Evolutionary conservation across 2,113 vertebrate species (phyloP).

Genomic region (Ctenomys sociabilis): DNA sequence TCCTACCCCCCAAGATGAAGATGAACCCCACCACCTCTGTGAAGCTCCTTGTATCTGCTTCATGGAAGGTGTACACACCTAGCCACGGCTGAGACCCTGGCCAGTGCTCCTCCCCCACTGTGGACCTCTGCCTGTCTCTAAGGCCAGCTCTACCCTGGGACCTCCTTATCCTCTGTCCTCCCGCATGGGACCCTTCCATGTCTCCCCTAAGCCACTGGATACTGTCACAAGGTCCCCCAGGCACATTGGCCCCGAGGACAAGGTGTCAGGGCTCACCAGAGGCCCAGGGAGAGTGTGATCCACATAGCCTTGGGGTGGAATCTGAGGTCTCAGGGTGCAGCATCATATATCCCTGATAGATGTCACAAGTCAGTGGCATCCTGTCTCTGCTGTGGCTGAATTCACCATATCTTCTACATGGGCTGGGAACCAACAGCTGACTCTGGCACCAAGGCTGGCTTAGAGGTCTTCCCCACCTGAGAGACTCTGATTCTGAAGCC

Average conservation of each 20-base stretch:
- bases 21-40: background rate
- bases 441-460: accelerated
- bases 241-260: too few species aligned
- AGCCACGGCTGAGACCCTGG: accelerated
- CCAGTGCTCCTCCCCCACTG: background rate
- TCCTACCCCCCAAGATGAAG: background rate
- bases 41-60: too few species aligned
- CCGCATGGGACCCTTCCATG: background rate
- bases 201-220: background rate
- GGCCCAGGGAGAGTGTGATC: too few species aligned
- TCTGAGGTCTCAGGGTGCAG: background rate
- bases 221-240: background rate
- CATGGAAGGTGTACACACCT: background rate
- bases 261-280: background rate
- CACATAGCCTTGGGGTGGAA: accelerated
- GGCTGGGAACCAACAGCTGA: accelerated
- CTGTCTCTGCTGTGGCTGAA: accelerated
- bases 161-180: background rate
- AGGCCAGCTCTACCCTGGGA: background rate
- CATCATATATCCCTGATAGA: background rate
- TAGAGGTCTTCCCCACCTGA: background rate
- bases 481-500: background rate
- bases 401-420: accelerated
- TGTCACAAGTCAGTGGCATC: too few species aligned
- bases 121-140: background rate